Evolutionary conservation across 2,113 vertebrate genomes (phyloP).

Genomic region (Mustela lutreola): DNA sequence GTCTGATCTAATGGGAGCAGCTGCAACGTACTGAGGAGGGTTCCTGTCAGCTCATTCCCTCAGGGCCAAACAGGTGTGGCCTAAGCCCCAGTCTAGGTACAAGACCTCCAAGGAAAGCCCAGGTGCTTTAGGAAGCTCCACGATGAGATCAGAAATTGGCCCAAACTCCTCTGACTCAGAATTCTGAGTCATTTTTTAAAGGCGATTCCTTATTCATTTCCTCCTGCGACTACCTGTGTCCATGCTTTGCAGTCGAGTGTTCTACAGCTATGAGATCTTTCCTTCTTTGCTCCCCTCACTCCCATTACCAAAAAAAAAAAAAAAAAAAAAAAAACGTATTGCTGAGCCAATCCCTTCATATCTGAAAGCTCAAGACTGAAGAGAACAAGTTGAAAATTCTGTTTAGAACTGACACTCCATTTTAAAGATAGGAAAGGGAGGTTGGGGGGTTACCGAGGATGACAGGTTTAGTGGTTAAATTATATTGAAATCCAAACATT

Average conservation of each 20-base stretch:
- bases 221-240: neutral
- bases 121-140: constrained; percentile 71
- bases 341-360: neutral
- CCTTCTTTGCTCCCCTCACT: neutral
- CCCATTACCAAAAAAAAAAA: too few species aligned
- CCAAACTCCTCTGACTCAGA: constrained; percentile 70
- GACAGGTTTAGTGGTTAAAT: neutral
- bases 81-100: constrained; percentile 55
- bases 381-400: neutral
- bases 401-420: neutral
- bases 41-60: neutral
- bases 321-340: too few species aligned
- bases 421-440: neutral
- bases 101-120: constrained; percentile 64
- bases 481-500: neutral
- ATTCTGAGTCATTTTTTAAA: constrained; percentile 68
- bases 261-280: neutral
- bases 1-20: constrained; percentile 62
- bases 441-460: neutral
- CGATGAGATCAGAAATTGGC: constrained; percentile 80
- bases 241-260: neutral
- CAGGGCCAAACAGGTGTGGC: constrained; percentile 69
- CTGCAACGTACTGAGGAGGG: neutral
- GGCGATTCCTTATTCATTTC: constrained; percentile 11
- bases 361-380: neutral